Conservation (phyloP, 2,888 invertebrate genomes). For the Chouioia cunea region DNA sequence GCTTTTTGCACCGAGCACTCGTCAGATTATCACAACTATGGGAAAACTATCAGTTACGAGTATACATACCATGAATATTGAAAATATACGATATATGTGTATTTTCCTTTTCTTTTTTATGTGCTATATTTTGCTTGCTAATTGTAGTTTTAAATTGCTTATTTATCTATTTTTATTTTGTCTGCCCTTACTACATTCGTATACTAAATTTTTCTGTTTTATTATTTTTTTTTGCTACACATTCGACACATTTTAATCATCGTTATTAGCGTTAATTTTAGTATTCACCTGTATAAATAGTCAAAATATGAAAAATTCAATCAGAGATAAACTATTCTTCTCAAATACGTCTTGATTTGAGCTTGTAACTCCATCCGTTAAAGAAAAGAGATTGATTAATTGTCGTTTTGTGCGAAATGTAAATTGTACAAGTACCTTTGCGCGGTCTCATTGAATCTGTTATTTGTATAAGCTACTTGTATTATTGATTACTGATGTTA, state of each 20-base stretch:
- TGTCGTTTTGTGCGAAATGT: constrained; percentile 11
- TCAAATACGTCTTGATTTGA: no score
- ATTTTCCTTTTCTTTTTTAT: neutral
- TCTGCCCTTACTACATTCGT: constrained; percentile 28
- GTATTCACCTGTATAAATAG: neutral
- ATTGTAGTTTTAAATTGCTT: no score
- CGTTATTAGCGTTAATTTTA: constrained; percentile 12
- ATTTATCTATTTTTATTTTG: neutral
- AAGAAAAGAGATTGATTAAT: neutral
- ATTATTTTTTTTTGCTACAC: constrained; percentile 12
- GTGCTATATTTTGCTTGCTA: no score
- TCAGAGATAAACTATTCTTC: neutral
- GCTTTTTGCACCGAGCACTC: neutral
- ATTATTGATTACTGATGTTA: no score
- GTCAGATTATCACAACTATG: constrained; percentile 43
- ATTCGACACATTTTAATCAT: constrained; percentile 17
- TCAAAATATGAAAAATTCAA: constrained; percentile 26
- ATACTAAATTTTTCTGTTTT: neutral
- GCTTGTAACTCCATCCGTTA: no score
- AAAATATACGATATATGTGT: neutral
- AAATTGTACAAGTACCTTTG: neutral
- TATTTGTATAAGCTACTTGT: no score
- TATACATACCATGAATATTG: constrained; percentile 12
- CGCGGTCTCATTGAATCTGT: no score
- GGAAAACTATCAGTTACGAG: constrained; percentile 46